Conservation (phyloP, 2,113 vertebrate genomes). For the Tyrannus savana region DNA sequence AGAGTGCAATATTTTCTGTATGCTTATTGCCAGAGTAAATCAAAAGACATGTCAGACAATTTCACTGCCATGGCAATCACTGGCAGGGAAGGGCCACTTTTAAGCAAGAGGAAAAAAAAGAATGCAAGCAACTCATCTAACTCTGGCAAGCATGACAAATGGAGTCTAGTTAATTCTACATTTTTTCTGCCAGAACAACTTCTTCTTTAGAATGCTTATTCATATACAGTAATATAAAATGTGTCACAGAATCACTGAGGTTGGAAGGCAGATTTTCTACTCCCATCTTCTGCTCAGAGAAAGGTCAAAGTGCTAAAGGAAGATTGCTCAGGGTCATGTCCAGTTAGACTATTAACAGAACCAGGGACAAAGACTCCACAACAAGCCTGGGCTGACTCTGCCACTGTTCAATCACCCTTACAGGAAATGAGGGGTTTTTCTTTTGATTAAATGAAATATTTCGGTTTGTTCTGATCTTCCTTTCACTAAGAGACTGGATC, state of each 20-base stretch:
- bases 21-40: conserved; percentile 1
- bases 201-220: background rate
- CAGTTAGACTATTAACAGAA: background rate
- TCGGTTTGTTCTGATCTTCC: background rate
- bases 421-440: background rate
- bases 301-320: background rate
- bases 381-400: background rate
- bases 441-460: background rate
- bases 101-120: background rate
- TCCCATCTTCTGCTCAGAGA: background rate
- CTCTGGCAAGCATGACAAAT: background rate
- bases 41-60: background rate
- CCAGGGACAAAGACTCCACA: background rate
- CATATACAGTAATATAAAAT: background rate
- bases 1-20: background rate
- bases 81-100: background rate
- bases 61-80: background rate
- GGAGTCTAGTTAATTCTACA: background rate
- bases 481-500: background rate
- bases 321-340: background rate
- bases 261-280: background rate
- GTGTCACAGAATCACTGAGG: background rate
- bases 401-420: background rate
- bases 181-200: background rate
- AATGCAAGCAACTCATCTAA: background rate